phyloP scores from a whole-genome alignment of 2,113 vertebrate genomes.

The Cynocephalus volans region DNA sequence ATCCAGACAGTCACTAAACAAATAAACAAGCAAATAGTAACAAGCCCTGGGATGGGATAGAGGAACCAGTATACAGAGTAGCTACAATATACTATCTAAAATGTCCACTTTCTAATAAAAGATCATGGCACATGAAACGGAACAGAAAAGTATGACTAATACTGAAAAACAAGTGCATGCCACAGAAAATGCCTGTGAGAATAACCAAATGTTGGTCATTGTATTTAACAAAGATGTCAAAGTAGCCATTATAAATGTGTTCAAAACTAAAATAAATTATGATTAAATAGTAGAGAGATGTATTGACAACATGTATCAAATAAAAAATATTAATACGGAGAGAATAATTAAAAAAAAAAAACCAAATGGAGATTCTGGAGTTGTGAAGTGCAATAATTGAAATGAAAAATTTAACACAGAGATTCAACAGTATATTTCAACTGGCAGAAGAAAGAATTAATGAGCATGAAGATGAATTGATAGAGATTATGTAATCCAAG shows the following conservation, averaged over 20 bases:
- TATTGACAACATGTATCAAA: neutral
- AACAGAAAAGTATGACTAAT: neutral
- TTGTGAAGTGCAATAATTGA: neutral
- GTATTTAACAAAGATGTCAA: neutral
- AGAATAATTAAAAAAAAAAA: neutral
- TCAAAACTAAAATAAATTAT: neutral
- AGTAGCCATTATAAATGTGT: neutral
- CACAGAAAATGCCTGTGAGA: neutral
- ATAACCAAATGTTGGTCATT: neutral
- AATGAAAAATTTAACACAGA: neutral
- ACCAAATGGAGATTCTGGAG: neutral
- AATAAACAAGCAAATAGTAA: neutral
- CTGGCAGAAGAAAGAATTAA: no score
- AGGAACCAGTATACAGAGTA: neutral
- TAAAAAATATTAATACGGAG: neutral
- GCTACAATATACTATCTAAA: neutral
- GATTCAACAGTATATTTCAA: no score
- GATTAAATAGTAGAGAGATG: neutral
- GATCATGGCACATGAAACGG: neutral
- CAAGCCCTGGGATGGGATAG: neutral
- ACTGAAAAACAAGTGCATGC: neutral
- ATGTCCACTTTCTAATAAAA: neutral
- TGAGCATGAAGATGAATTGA: no score
- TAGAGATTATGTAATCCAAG: no score
- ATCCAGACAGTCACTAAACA: neutral